Evolutionary conservation across 2,888 invertebrate genomes (phyloP).

Genomic region (Ypsolopha sequella): DNA sequence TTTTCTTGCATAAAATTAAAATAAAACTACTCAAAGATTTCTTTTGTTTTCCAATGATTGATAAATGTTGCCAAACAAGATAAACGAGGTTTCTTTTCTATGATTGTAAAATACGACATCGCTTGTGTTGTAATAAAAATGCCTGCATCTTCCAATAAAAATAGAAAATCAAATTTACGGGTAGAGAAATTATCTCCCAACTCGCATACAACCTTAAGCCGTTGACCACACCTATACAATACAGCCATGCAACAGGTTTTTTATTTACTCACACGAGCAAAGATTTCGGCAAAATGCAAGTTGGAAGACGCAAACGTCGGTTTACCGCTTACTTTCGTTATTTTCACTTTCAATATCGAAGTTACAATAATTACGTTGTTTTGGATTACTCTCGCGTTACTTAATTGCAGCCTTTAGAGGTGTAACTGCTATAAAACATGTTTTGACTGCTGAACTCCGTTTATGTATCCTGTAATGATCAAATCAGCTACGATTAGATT

Average conservation of each 20-base stretch:
- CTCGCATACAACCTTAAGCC: neutral
- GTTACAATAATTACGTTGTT: conserved; percentile 27
- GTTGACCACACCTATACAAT: conserved; percentile 5
- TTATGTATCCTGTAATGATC: no score
- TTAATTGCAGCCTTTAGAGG: conserved; percentile 21
- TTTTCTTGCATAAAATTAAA: no score
- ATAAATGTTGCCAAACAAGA: no score
- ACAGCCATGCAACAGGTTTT: conserved; percentile 19
- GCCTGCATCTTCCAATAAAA: no score
- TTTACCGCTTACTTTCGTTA: conserved; percentile 52
- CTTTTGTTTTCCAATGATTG: no score
- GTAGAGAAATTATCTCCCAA: neutral
- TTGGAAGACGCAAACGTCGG: conserved; percentile 19
- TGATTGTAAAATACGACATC: no score
- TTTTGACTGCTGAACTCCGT: neutral
- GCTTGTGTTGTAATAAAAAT: no score
- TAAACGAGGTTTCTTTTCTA: no score
- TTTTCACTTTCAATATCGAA: conserved; percentile 55
- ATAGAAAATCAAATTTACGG: no score
- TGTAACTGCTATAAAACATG: neutral
- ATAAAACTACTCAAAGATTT: no score
- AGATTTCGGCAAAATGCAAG: conserved; percentile 36
- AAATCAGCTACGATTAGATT: no score
- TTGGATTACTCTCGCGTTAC: conserved; percentile 29
- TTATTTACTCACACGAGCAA: conserved; percentile 18